These are phyloP conservation scores for Himalopsyche tibetana DNA, from an alignment of 2,888 invertebrate genomes.

Conservation along the genomic window DNA sequence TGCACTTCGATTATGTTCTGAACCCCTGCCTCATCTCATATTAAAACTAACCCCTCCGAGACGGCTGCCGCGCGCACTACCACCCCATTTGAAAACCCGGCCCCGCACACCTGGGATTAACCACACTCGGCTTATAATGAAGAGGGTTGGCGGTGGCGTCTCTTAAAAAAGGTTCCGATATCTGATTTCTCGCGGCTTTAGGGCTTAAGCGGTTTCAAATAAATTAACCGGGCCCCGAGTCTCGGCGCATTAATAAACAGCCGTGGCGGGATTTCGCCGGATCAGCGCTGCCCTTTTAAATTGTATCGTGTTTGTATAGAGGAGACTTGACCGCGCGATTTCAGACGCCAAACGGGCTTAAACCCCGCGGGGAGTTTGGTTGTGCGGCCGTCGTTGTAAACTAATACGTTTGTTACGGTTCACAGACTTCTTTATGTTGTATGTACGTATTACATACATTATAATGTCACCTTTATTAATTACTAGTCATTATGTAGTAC, in stretches of 20 bases:
- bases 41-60: conserved; percentile 36
- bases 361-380: background rate
- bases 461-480: too few relatives aligned
- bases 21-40: conserved; percentile 14
- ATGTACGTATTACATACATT: too few relatives aligned
- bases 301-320: background rate
- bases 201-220: conserved; percentile 7
- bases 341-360: background rate
- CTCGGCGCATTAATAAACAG: conserved; percentile 21
- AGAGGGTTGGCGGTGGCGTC: conserved; percentile 56
- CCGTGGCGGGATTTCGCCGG: conserved; percentile 12
- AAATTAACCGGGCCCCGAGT: conserved; percentile 14
- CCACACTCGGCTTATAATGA: conserved; percentile 59
- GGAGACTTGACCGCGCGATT: background rate
- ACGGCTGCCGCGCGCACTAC: background rate
- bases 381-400: too few relatives aligned
- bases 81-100: background rate
- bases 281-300: conserved; percentile 6
- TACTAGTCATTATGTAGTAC: too few relatives aligned
- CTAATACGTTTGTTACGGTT: too few relatives aligned
- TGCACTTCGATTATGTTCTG: background rate
- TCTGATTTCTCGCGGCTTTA: conserved; percentile 21
- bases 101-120: conserved; percentile 52
- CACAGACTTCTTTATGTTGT: too few relatives aligned
- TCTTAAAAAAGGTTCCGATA: conserved; percentile 30